A percentile compares a stretch with the other conserved stretches of the same genome.
Conservation (phyloP, 2,797 vertebrate genomes). For the Clarias platycephalus region DNA sequence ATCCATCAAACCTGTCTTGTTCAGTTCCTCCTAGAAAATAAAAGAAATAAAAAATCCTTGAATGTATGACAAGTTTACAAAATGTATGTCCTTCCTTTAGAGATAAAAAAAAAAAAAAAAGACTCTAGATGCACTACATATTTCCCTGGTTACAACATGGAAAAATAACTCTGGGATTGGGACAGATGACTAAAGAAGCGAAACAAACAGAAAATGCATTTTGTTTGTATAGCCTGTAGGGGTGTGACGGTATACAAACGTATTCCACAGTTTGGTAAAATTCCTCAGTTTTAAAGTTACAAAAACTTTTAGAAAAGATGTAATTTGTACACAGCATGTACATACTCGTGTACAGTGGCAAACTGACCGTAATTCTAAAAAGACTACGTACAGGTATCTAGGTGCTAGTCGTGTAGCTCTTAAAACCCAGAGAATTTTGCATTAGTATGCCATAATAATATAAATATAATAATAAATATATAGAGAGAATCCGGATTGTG, state of each 20-base stretch:
- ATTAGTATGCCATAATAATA: no score
- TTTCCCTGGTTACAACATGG: constrained; percentile 23
- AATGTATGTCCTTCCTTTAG: not conserved
- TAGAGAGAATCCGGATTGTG: no score
- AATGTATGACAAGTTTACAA: not conserved
- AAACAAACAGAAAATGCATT: not conserved
- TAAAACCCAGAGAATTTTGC: no score
- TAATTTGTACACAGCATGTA: no score
- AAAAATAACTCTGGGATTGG: constrained; percentile 12
- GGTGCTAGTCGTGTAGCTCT: no score
- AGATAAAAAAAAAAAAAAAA: not conserved
- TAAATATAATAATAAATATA: no score
- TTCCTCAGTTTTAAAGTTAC: no score
- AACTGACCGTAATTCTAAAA: no score
- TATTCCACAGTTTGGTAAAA: no score
- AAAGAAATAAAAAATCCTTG: not conserved
- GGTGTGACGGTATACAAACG: not conserved
- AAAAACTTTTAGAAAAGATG: no score
- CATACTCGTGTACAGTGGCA: no score
- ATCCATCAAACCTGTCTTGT: constrained; percentile 59
- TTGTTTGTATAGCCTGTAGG: not conserved
- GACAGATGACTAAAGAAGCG: constrained; percentile 11
- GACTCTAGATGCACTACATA: not conserved
- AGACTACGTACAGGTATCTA: no score
- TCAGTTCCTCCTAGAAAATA: constrained; percentile 66